Base-by-base conservation (phyloP, 1,140 invertebrate genomes). In the Drosophila athabasca region DNA sequence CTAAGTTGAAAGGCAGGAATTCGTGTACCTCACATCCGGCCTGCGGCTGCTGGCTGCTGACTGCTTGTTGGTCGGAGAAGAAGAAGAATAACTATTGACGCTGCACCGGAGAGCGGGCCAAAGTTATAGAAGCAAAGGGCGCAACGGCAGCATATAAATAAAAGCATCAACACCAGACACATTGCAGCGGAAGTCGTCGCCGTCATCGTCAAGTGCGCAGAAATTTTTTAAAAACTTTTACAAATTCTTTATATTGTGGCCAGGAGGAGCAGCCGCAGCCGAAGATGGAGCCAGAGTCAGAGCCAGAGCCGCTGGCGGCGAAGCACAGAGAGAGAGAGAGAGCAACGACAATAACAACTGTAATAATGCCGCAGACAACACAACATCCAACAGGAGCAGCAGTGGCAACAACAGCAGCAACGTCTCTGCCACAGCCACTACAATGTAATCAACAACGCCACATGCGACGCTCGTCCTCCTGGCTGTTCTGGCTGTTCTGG, bases 351-450 rank as follows among this genome's bases (percentile, higher is more conserved):
- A 83, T 80, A 84, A 84, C 76, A 84, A 85, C 73, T 87, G 81
- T 80, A 84, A 85, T 84, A 84, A 87, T 71, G 66, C 79, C 78
- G 75, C 82, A 87, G 82, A 87, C 83, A 87, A 82, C 83, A 74
- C 72, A 78, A 71, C 74, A 67, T 29, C 67, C 77, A 50, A 31
- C 76, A 67, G 58, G 54, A 84, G 61, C 54, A 64, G 39, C 41
- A 57, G 11, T 11, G 15, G 13, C 22, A 52, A 39, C 48, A 62
- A 45, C 24, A 62, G 49, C 41, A 46, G 35, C 35, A 39, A 13
- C 11, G 35, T 39, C 35, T 39, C 35, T 39, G 50, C 54, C 41
- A 31, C 62, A 69, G 41, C 74, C 64, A 72, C 68, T 58, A 79
- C 75, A 88, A 87, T 75, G 78, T 88, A 88, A 87, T 87, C 83